A percentile compares a stretch with the other conserved stretches of the same genome.
Conservation (phyloP, 2,888 invertebrate genomes). For the Enchytraeus crypticus region DNA sequence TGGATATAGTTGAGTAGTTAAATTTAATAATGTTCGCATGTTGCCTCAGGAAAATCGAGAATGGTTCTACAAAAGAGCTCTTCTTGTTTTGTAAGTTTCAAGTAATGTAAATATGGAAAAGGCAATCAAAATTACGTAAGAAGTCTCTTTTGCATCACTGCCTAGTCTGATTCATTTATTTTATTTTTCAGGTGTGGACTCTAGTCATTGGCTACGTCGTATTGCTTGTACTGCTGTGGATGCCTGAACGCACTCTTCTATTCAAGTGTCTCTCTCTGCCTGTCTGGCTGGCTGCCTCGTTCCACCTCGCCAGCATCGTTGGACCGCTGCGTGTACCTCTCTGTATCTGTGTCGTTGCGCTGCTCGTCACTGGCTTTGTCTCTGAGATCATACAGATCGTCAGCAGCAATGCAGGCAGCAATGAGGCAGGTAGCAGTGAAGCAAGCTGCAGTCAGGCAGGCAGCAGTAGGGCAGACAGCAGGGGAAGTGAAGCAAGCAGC, state of each 20-base stretch:
- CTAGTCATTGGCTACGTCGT: constrained; percentile 58
- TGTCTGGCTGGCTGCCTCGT: constrained; percentile 69
- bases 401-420: not conserved
- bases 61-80: no score
- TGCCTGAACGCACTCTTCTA: constrained; percentile 60
- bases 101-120: not conserved
- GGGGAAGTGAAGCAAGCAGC: no score
- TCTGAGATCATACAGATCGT: constrained; percentile 34
- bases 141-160: no score
- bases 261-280: constrained; percentile 53
- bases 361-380: constrained; percentile 58
- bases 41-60: no score
- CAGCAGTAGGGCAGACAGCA: not conserved
- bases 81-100: not conserved
- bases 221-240: constrained; percentile 67
- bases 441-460: not conserved
- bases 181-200: constrained; percentile 22
- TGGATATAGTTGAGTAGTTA: no score
- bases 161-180: no score
- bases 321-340: constrained; percentile 63
- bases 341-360: constrained; percentile 53
- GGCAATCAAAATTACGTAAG: not conserved
- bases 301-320: constrained; percentile 66
- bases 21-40: no score
- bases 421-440: not conserved